Evolutionary conservation across 2,888 invertebrate genomes (phyloP).

Genomic region (Lithophane ornitopus): DNA sequence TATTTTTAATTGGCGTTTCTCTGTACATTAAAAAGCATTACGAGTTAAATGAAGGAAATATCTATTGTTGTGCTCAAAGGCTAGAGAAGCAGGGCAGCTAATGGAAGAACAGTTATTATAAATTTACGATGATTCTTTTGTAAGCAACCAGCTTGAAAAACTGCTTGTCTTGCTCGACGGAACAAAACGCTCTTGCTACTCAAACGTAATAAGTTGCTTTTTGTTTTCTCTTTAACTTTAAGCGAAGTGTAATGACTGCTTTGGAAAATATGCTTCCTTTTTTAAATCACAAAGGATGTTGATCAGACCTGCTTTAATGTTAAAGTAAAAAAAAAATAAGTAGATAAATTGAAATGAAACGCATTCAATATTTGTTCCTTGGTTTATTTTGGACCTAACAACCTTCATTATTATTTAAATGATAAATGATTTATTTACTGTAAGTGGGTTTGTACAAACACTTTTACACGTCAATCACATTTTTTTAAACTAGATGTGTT

Average conservation of each 20-base stretch:
- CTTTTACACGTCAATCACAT: too few species aligned
- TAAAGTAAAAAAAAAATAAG: background rate
- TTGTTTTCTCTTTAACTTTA: slow-evolving; percentile 8
- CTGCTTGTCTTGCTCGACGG: slow-evolving; percentile 24
- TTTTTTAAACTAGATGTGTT: too few species aligned
- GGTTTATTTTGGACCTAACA: background rate
- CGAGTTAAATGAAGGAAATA: slow-evolving; percentile 30
- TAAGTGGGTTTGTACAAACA: too few species aligned
- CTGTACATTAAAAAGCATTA: slow-evolving; percentile 20
- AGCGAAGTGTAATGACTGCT: background rate
- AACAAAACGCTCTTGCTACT: slow-evolving; percentile 27
- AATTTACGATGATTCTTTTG: slow-evolving; percentile 55
- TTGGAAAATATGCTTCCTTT: background rate
- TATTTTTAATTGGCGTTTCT: slow-evolving; percentile 39
- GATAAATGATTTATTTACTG: too few species aligned
- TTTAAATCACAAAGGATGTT: background rate
- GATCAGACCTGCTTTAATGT: too few species aligned
- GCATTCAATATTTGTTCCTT: background rate
- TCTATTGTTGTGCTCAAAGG: slow-evolving; percentile 33
- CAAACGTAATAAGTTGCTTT: slow-evolving; percentile 44
- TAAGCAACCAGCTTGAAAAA: slow-evolving; percentile 25
- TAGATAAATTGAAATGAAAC: background rate
- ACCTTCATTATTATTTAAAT: background rate
- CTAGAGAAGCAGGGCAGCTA: slow-evolving; percentile 14
- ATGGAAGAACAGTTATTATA: slow-evolving; percentile 40